Base-by-base conservation (phyloP, 30 jellyfish, hydroid and myxozoan genomes). In the Kudoa iwatai region DNA sequence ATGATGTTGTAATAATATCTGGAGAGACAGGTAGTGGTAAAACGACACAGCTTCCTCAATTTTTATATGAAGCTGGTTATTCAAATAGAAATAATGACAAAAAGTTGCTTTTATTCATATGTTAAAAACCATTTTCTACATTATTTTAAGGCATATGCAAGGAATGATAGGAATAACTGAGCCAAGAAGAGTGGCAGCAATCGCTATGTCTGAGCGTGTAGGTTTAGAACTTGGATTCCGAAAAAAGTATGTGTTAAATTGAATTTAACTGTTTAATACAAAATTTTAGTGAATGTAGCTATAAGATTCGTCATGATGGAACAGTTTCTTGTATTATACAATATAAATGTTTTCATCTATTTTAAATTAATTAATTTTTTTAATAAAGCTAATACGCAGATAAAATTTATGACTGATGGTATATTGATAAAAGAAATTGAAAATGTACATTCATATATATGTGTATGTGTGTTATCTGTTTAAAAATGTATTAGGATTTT, bases 11-110 rank as follows among this genome's bases (percentile, higher is more conserved):
- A 32, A 26, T 77, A 10, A 44, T 77, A 3, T 77, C 83, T 47
- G 96, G 96, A n/a, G 86, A 83, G 47, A 77, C 96, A 1, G 96
- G 96, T 9, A 62, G 96, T 49, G 96, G 96, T 20, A 77, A 77
- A 46, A 77, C 96, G 17, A 77, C 96, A 21, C 96, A 77, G 57
- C 71, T 77, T 13, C 96, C 96, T 10, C 96, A 77, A 36, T 77
- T 77, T 41, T 62, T 77, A 23, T 77, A 50, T 49, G 96, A 77
- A 50, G 88, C 88, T 39, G 96, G 96, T 14, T 77, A 49, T 46
- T n/a, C n/a, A n/a, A n/a, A n/a, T n/a, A n/a, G n/a, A n/a, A n/a
- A n/a, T n/a, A n/a, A n/a, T n/a, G n/a, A n/a, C n/a, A n/a, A n/a
- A n/a, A n/a, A n/a, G n/a, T n/a, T n/a, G n/a, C n/a, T n/a, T n/a